Evolutionary conservation across 2,113 vertebrate genomes (phyloP).

Genomic region (Vireo altiloquus): DNA sequence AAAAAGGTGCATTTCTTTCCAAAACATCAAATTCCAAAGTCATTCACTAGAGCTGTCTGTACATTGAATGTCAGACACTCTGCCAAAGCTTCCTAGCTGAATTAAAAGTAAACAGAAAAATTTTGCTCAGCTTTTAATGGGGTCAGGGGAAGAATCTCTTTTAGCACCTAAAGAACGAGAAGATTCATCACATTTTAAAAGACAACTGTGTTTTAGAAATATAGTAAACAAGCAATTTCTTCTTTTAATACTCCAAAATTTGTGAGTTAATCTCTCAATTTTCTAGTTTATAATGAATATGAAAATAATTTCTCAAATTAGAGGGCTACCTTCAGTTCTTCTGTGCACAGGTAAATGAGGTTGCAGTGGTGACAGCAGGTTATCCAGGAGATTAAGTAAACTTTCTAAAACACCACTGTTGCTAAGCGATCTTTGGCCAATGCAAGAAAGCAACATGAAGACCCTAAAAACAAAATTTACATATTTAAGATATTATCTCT

Average conservation of each 20-base stretch:
- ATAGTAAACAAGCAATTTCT: not conserved
- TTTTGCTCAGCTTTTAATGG: not conserved
- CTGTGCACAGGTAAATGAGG: conserved; percentile 81
- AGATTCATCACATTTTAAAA: not conserved
- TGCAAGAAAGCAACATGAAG: conserved; percentile 98
- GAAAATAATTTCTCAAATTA: conserved; percentile 3
- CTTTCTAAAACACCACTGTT: conserved; percentile 98
- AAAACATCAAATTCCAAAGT: not conserved
- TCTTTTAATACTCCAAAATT: not conserved
- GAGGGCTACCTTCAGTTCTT: conserved; percentile 85
- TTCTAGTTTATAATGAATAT: not conserved
- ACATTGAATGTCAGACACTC: not conserved
- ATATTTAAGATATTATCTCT: not conserved
- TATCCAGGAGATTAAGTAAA: conserved; percentile 94
- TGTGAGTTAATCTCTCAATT: not conserved
- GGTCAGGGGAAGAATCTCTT: not conserved
- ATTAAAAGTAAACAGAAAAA: not conserved
- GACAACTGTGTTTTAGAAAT: not conserved
- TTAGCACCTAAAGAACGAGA: not conserved
- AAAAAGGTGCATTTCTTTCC: not conserved
- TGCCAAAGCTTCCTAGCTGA: not conserved
- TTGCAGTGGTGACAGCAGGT: conserved; percentile 90
- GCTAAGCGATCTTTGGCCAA: conserved; percentile 96
- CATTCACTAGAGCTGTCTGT: not conserved
- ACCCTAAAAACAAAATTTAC: conserved; percentile 79